Percentiles rank a stretch among this genome's conserved stretches.
phyloP scores from a whole-genome alignment of 2,888 invertebrate species.

The Punctoribates punctum region DNA sequence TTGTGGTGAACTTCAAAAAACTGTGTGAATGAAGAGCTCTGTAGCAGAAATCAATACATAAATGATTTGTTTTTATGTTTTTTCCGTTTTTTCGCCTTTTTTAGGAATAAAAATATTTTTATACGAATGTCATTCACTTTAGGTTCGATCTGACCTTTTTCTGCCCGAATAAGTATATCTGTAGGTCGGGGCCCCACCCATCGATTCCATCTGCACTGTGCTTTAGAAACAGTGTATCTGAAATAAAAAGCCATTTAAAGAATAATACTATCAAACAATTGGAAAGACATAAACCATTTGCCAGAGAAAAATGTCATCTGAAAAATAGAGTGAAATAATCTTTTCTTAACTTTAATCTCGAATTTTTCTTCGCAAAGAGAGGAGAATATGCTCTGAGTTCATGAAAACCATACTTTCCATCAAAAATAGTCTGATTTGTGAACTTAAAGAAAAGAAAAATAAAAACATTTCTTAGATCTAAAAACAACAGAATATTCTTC shows the following conservation, averaged over 20 bases:
- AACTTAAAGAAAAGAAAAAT: no score
- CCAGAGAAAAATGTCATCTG: neutral
- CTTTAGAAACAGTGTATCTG: neutral
- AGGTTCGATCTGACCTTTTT: neutral
- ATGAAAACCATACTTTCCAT: no score
- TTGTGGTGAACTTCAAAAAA: neutral
- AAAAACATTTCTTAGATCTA: no score
- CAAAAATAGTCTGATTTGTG: no score
- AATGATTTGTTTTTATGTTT: constrained; percentile 19
- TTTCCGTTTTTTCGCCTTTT: neutral
- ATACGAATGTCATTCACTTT: neutral
- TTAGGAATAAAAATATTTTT: neutral
- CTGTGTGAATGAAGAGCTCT: neutral
- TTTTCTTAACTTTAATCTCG: no score
- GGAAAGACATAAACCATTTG: constrained; percentile 23
- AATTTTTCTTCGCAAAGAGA: no score
- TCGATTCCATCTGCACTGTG: constrained; percentile 11
- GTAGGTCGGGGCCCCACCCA: constrained; percentile 3
- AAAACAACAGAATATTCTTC: no score
- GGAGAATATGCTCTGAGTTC: no score
- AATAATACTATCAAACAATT: constrained; percentile 23
- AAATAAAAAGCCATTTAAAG: constrained; percentile 9
- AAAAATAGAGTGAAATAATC: no score
- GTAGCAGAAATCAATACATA: neutral
- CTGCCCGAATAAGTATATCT: neutral